Evolutionary conservation across 2,888 invertebrate genomes (phyloP).

Genomic region (Thecophora atra): DNA sequence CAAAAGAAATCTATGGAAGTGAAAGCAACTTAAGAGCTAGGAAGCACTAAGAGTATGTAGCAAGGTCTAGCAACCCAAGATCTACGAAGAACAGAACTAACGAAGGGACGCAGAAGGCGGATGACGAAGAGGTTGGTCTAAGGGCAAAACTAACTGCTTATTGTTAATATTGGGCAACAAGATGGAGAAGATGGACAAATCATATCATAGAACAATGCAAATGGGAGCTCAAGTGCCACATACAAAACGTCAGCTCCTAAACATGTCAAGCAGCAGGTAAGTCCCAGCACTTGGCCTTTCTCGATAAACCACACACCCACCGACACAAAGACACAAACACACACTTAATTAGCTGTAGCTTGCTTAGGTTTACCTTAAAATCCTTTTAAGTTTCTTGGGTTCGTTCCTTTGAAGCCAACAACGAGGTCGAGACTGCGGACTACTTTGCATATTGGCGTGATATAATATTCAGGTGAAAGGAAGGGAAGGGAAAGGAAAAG

Average conservation of each 20-base stretch:
- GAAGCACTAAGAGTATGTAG: too few relatives aligned
- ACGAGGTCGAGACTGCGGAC: background rate
- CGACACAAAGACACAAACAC: background rate
- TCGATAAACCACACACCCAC: background rate
- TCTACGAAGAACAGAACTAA: too few relatives aligned
- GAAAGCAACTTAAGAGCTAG: too few relatives aligned
- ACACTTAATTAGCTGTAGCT: background rate
- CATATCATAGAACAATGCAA: slow-evolving; percentile 12
- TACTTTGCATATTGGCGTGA: background rate
- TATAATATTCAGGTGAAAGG: background rate
- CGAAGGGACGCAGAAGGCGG: too few relatives aligned
- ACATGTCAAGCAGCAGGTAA: background rate
- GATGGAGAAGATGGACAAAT: background rate
- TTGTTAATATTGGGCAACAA: background rate
- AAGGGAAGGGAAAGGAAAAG: background rate
- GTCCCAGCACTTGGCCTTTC: background rate
- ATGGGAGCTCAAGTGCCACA: background rate
- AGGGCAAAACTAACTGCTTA: background rate
- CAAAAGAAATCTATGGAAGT: too few relatives aligned
- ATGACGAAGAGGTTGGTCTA: too few relatives aligned
- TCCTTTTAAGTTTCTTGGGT: too few relatives aligned
- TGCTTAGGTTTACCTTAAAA: too few relatives aligned
- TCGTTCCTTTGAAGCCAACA: too few relatives aligned
- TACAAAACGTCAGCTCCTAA: background rate
- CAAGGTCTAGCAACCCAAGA: too few relatives aligned